Conservation (phyloP, 2,113 vertebrate genomes). For the Petaurus breviceps region DNA sequence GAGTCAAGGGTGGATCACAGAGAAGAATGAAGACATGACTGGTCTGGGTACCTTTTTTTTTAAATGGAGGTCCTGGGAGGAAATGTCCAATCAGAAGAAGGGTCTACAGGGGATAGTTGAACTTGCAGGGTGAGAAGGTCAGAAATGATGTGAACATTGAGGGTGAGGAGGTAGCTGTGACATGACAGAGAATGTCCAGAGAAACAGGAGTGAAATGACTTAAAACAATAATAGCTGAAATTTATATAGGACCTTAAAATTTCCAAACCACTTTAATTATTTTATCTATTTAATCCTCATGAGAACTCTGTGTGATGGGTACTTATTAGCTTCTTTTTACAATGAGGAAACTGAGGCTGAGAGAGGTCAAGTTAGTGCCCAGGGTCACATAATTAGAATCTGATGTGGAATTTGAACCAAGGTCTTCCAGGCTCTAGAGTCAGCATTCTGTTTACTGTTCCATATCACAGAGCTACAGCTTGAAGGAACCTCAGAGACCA, state of each 20-base stretch:
- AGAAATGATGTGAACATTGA: background rate
- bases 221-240: background rate
- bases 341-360: background rate
- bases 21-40: too few relatives aligned
- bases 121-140: background rate
- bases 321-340: background rate
- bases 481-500: background rate
- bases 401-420: background rate
- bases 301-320: too few relatives aligned
- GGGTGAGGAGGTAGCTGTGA: background rate
- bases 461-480: background rate
- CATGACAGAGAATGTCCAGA: background rate
- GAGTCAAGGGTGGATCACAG: too few relatives aligned
- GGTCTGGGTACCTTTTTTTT: too few relatives aligned
- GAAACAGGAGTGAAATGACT: background rate
- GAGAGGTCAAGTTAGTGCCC: background rate
- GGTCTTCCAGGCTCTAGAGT: background rate
- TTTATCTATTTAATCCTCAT: background rate
- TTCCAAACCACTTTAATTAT: background rate
- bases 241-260: background rate
- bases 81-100: background rate
- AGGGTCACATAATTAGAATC: too few relatives aligned
- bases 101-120: background rate
- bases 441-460: background rate
- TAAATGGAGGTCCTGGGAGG: too few relatives aligned